phyloP scores from a whole-genome alignment of 1,140 invertebrate genomes.

The Bombus consobrinus region DNA sequence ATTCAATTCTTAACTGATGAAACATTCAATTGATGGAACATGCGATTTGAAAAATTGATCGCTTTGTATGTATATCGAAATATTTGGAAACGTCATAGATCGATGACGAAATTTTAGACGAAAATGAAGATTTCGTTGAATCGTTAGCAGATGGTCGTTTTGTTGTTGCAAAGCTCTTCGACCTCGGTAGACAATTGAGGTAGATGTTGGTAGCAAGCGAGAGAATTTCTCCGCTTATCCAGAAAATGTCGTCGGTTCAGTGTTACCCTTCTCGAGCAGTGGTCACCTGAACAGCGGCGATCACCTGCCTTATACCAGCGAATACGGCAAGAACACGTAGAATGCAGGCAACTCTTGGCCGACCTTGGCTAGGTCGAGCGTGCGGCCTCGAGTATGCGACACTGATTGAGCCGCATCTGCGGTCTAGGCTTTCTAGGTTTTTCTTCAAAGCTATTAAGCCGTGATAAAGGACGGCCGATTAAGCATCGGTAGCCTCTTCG shows the following conservation, averaged over 20 bases:
- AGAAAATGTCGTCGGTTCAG: constrained; percentile 78
- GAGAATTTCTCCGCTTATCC: constrained; percentile 68
- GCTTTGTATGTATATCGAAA: too few species aligned
- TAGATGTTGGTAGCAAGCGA: constrained; percentile 31
- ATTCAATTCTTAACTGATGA: not conserved
- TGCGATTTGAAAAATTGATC: not conserved
- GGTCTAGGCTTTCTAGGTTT: constrained; percentile 56
- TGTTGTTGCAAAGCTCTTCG: constrained; percentile 44
- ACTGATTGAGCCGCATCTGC: constrained; percentile 77
- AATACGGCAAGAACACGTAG: constrained; percentile 81
- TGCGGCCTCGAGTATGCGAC: constrained; percentile 74
- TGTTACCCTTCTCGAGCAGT: constrained; percentile 66
- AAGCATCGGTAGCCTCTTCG: constrained; percentile 1
- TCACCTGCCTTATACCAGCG: constrained; percentile 70
- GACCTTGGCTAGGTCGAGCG: constrained; percentile 82
- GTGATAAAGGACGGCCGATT: constrained; percentile 28
- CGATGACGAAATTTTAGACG: not conserved
- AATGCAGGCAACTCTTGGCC: constrained; percentile 76
- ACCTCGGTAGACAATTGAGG: constrained; percentile 50
- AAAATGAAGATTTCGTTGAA: not conserved
- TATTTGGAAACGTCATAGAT: too few species aligned
- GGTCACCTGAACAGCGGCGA: constrained; percentile 64
- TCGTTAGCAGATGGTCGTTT: not conserved
- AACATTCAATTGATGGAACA: too few species aligned
- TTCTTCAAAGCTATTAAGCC: constrained; percentile 58